Base-by-base conservation (phyloP, 2,113 vertebrate genomes). In the Rhinolophus ferrumequinum region DNA sequence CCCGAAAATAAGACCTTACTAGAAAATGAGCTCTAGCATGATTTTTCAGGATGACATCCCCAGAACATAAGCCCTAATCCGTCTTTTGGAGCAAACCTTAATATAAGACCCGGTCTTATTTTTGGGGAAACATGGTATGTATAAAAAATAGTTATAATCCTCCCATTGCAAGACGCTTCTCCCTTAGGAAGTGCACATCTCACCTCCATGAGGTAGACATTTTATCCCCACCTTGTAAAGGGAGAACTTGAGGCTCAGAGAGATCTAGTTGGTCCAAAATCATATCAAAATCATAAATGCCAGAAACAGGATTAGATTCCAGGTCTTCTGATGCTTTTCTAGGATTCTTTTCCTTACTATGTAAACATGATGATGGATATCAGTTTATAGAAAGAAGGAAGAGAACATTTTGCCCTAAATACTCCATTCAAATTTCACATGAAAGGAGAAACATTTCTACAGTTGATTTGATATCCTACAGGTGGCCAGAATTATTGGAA, bases 391-490 rank as follows among this genome's bases (percentile, higher is more conserved):
- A 76, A 75, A n/a, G 52, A 90, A 87, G 67, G 52, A 90, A 87
- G 67, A 83, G 35, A 69, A 26, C 28, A 38, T 7, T 35, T 6
- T 52, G 28, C 83, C 22, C 44, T 84, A 67, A 92, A 70, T 52
- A 84, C 26, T 21, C 62, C 22, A 35, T 28, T 88, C 67, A 44
- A 87, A 88, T 73, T 90, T 88, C 79, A 96, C 52, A 90, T 35
- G 67, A 44, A 83, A 86, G 47, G 58, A 70, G 9, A 85, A 67
- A 56, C 24, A 16, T 93, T 62, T 83, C 67, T 16, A 8, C 30
- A 52, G 41, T 28, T 79, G 66, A 88, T 84, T 41, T 90, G 75
- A 4, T 81, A 89, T 13, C 58, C 28, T 88, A 56, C 52, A 82
- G 21, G 26, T 81, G 24, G 16, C 64, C 64, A 85, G 41, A 82